Evolutionary conservation across 2,888 invertebrate genomes (phyloP), one percentile per base, ranked within the genome.

Genomic region (Aleiodes alternator): DNA sequence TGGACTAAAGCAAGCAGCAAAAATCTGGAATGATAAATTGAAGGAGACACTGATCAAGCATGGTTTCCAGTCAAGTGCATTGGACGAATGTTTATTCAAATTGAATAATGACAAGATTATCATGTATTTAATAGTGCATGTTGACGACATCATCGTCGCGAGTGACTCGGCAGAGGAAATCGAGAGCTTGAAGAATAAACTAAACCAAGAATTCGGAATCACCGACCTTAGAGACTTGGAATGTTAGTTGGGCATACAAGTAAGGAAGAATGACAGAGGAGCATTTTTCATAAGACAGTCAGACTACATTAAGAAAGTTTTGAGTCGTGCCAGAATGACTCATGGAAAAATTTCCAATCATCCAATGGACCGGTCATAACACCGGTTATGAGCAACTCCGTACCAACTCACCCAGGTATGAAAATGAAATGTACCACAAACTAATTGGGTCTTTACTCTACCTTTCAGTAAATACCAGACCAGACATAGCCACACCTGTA

Each of bases 1-100:
- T 78, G 85, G 84, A 8, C 76, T 85, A 9, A 84, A 84, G 72
- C 85, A 85, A 69, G 79, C 83, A 11, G 82, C 84, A 34, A 77
- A 81, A 59, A 71, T 69, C 0, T 86, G 85, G 84, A 80, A 86
- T 57, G 76, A 78, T n/a, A 75, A 72, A 57, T 76, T 84, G 0
- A 59, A 78, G 23, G 59, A 68, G 69, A 76, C 76, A 5, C 50
- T 84, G 12, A 69, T 48, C 7, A 77, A 79, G 12, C 29, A 77
- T 14, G 75, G 78, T 2, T 81, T 82, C 43, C 73, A 78, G 70
- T 74, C 78, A 55, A 80, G 79, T 59, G 59, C 73, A 43, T 73
- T 75, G 23, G 84, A 85, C 61, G 77, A 77, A 0, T 83, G 84
- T 70, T 53, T 85, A n/a, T 83, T 78, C 66, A 73, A 72, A 57